Conservation (phyloP, 2,888 invertebrate genomes). For the Bugula neritina region DNA sequence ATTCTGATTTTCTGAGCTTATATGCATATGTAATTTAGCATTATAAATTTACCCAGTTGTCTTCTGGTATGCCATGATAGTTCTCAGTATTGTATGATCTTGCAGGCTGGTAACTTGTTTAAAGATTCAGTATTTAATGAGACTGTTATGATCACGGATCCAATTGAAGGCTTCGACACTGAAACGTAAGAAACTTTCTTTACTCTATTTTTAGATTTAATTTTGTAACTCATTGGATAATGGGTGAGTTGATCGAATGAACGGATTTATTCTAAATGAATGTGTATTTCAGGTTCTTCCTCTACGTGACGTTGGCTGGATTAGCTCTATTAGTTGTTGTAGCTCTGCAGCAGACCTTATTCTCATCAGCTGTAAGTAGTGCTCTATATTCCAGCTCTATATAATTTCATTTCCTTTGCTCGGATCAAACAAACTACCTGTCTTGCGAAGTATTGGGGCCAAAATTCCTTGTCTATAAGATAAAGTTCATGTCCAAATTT, state of each 20-base stretch:
- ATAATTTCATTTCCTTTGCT: background rate
- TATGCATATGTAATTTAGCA: too few species aligned
- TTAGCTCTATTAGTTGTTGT: constrained; percentile 79
- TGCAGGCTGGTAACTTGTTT: constrained; percentile 63
- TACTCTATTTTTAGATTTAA: background rate
- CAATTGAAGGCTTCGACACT: constrained; percentile 93
- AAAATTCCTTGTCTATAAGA: too few species aligned
- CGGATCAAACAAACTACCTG: background rate
- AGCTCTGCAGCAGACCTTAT: constrained; percentile 73
- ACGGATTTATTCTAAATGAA: background rate
- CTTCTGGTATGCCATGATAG: too few species aligned
- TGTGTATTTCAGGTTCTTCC: constrained; percentile 65
- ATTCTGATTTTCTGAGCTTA: too few species aligned
- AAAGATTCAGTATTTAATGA: constrained; percentile 95
- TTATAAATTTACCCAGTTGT: too few species aligned
- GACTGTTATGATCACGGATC: constrained; percentile 88
- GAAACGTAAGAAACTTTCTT: constrained; percentile 64
- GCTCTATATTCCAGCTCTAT: background rate
- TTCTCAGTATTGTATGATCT: too few species aligned
- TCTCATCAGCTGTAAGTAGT: constrained; percentile 66
- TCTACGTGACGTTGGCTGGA: constrained; percentile 89
- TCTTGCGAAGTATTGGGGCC: too few species aligned
- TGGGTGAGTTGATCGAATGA: background rate
- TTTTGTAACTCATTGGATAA: background rate
- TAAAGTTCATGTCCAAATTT: too few species aligned